phyloP scores from a whole-genome alignment of 2,888 invertebrate species.

The Megastigmus dorsalis region DNA sequence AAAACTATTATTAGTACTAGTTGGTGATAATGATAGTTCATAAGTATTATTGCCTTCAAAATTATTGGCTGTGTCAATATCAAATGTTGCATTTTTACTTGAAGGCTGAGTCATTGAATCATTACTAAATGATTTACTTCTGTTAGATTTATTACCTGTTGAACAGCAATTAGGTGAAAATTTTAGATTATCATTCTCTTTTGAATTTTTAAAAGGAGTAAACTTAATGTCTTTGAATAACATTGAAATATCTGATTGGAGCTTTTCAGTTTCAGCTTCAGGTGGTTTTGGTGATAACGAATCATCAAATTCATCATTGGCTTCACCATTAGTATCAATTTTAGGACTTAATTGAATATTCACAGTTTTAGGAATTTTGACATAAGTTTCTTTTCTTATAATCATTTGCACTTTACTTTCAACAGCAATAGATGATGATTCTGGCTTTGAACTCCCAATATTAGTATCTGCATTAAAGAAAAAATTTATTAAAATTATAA shows the following conservation, averaged over 20 bases:
- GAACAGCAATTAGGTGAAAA: conserved; percentile 61
- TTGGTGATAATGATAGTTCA: conserved; percentile 56
- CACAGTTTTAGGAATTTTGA: conserved; percentile 54
- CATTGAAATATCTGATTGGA: conserved; percentile 62
- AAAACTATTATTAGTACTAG: conserved; percentile 40
- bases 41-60: conserved; percentile 57
- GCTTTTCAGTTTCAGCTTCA: conserved; percentile 10
- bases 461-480: not conserved
- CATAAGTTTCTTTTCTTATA: conserved; percentile 65
- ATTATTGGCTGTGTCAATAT: conserved; percentile 44
- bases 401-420: conserved; percentile 25
- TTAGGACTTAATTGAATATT: conserved; percentile 18
- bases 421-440: conserved; percentile 12
- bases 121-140: conserved; percentile 36
- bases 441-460: conserved; percentile 24
- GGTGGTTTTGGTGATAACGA: conserved; percentile 57
- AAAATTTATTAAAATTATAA: conserved; percentile 2
- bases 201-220: conserved; percentile 56
- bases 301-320: conserved; percentile 59
- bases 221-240: conserved; percentile 65
- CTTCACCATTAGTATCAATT: conserved; percentile 19
- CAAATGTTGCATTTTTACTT: conserved; percentile 50
- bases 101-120: not conserved
- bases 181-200: conserved; percentile 10
- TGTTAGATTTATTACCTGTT: conserved; percentile 50